Conservation (phyloP, 2,888 invertebrate species). For the Branchellion lobata region DNA sequence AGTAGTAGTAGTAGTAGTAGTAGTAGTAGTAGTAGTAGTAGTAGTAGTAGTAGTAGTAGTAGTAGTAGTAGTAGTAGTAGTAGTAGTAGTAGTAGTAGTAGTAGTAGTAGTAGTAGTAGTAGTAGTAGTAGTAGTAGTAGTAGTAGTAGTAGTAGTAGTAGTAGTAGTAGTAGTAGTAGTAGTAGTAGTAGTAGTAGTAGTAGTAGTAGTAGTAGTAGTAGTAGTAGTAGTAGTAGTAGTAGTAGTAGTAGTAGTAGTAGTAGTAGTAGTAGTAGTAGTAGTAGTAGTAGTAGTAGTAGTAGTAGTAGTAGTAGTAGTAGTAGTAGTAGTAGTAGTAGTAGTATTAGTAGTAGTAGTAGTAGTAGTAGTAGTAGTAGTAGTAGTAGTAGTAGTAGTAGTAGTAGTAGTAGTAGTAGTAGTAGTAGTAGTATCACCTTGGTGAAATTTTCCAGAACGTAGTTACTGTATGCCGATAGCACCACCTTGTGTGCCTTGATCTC, state of each 20-base stretch:
- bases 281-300: not conserved
- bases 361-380: no score
- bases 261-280: not conserved
- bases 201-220: slow-evolving; percentile 3
- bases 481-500: slow-evolving; percentile 44
- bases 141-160: slow-evolving; percentile 9
- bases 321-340: not conserved
- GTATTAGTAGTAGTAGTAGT: not conserved
- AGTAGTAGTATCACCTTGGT: slow-evolving; percentile 25
- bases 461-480: slow-evolving; percentile 45
- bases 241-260: not conserved
- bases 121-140: slow-evolving; percentile 14
- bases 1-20: not conserved
- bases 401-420: no score
- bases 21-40: slow-evolving; percentile 1
- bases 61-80: slow-evolving; percentile 9
- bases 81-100: slow-evolving; percentile 9
- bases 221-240: not conserved
- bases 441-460: slow-evolving; percentile 44
- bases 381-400: no score
- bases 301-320: slow-evolving; percentile 1
- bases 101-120: slow-evolving; percentile 17
- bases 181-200: slow-evolving; percentile 4
- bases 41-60: not conserved
- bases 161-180: slow-evolving; percentile 15